Evolutionary conservation across 2,797 vertebrate species (phyloP).

Genomic region (Garrulus glandarius): DNA sequence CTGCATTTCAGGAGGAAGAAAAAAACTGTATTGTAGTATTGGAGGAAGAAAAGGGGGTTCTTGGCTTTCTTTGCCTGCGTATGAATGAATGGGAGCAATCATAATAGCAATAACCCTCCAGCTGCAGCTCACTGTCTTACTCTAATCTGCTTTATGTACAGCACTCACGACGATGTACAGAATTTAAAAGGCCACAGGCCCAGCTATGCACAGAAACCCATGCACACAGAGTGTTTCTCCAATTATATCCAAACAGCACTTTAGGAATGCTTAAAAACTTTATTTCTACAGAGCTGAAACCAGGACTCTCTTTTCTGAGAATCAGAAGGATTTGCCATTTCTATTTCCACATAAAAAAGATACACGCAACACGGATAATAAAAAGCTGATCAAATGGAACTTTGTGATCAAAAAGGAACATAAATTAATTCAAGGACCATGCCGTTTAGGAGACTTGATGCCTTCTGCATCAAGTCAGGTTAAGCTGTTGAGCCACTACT

Average conservation of each 20-base stretch:
- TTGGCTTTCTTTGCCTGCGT: not conserved
- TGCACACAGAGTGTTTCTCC: not conserved
- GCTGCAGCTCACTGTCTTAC: not conserved
- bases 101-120: not conserved
- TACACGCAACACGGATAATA: not conserved
- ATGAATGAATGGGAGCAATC: not conserved
- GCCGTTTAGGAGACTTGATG: not conserved
- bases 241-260: not conserved
- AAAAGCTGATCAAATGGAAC: not conserved
- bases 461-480: not conserved
- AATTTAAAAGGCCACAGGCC: not conserved
- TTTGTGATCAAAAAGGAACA: not conserved
- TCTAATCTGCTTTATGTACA: not conserved
- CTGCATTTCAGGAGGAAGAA: not conserved
- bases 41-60: not conserved
- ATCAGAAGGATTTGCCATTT: not conserved
- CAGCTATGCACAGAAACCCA: not conserved
- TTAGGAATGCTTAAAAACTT: not conserved
- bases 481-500: not conserved
- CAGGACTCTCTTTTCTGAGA: not conserved
- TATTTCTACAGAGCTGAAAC: not conserved
- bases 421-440: not conserved
- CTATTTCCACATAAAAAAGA: not conserved
- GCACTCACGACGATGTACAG: rapidly evolving
- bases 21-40: not conserved